These are phyloP conservation scores for Neomonachus schauinslandi DNA, from an alignment of 2,113 vertebrate species.

Conservation along the genomic window DNA sequence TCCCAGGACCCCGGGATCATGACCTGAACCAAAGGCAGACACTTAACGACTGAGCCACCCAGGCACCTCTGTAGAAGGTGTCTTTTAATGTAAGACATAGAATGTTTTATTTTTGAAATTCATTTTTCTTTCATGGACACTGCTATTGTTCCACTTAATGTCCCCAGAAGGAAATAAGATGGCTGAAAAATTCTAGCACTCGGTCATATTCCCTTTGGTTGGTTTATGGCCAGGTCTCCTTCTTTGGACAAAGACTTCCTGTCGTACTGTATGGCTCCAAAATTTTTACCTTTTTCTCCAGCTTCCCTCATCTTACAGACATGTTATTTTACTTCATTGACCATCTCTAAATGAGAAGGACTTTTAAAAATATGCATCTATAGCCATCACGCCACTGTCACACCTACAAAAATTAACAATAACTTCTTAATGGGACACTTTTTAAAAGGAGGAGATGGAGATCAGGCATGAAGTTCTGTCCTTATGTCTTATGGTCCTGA, in stretches of 20 bases:
- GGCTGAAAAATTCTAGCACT: not conserved
- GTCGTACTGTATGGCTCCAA: not conserved
- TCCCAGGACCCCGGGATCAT: not conserved
- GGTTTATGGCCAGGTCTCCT: not conserved
- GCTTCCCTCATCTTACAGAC: not conserved
- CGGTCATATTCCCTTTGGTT: not conserved
- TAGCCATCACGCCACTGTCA: not conserved
- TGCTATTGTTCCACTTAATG: not conserved
- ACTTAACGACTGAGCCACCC: not conserved
- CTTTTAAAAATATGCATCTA: not conserved
- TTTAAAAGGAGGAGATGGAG: not conserved
- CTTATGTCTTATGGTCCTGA: not conserved
- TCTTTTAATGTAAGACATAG: conserved; percentile 9
- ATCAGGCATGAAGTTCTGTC: not conserved
- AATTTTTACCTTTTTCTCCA: not conserved
- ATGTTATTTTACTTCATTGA: not conserved
- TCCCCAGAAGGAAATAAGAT: not conserved
- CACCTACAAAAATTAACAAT: not conserved
- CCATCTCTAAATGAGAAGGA: not conserved
- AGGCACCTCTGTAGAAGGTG: not conserved
- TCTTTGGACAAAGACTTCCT: not conserved
- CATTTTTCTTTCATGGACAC: not conserved
- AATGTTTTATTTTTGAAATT: conserved; percentile 43
- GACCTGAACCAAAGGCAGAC: not conserved
- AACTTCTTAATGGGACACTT: not conserved